Base-by-base conservation (phyloP, 2,797 vertebrate species). In the Phoebastria nigripes region DNA sequence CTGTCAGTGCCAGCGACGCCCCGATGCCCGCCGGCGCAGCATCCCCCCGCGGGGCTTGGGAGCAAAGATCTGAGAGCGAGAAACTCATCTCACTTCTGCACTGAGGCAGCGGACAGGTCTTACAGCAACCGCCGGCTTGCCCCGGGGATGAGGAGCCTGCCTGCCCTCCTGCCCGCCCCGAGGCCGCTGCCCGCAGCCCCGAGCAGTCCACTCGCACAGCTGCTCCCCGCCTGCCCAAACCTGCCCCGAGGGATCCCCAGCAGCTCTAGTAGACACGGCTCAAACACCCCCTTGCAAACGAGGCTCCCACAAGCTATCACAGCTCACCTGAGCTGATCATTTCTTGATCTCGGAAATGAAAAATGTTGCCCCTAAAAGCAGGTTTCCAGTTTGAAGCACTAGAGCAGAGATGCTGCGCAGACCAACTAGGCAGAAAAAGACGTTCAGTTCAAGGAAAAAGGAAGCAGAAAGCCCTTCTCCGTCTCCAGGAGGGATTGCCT, bases 1-100 rank as follows among this genome's bases (percentile, higher is more conserved):
- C 20, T 0, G 7, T 6, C 13, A 2, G 17, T 9, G 24, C 54
- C 65, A 8, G 31, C 0, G n/a, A 12, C 1, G 6, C 42, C 52
- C 52, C 13, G 2, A 18, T 0, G 17, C 26, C 51, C 2, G 8
- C 26, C 39, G 25, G 2, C 3, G 3, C 37, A 4, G 56, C 62
- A 33, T 31, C 41, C 39, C 52, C 10, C 71, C 4, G 5, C 1
- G 18, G 37, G 59, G 14, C 58, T 8, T 0, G n/a, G 47, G 22
- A 17, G 69, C 28, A 8, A 9, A 12, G 62, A 16, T 6, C 44
- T 8, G 11, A 1, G 31, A 15, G 31, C 1, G 9, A 37, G 54
- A 46, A 52, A 4, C 21, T 5, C 11, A 2, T 18, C 37, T 8
- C 3, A 2, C 9, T 15, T 21, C n/a, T 7, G 49, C 11, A 1